Base-by-base conservation (phyloP, 2,113 vertebrate genomes). In the Sceloporus tristichus region DNA sequence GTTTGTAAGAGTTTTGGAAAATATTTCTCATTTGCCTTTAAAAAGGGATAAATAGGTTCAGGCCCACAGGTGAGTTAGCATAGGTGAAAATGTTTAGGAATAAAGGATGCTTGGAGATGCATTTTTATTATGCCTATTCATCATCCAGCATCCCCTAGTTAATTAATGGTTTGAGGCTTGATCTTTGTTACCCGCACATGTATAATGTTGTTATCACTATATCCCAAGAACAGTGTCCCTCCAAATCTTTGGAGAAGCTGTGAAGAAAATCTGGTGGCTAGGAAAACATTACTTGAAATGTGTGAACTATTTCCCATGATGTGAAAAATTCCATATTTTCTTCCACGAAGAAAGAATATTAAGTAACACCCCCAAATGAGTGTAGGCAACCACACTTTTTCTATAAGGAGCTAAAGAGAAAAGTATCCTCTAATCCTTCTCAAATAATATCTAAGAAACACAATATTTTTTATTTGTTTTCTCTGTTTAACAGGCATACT, bases 1-100 rank as follows among this genome's bases (percentile, higher is more conserved):
- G 14, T 38, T 95, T 93, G n/a, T 84, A 79, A 38, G 16, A 5
- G 79, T 84, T 82, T 82, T 85, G 48, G 66, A 84, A 54, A 85
- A 0, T 6, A 9, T 79, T 89, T 34, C 14, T 27, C 89, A 79
- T 21, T 85, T 56, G 10, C 21, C 4, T 62, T 8, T 25, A 9
- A 73, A 84, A 68, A 23, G 0, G 40, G 75, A 38, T 70, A 21
- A 84, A 73, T 62, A 79, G 87, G 19, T 84, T 83, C 53, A 88
- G 71, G 1, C 8, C 9, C 27, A 56, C 4, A 82, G n/a, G 34
- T 90, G 48, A 82, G 48, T 85, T 81, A 81, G 42, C 85, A 48
- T 42, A 77, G 1, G 53, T 9, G 48, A 40, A 66, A 66, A 0
- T 86, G 56, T 91, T 92, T 89, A 85, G 79, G 68, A 9, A 77